Evolutionary conservation across 1,140 invertebrate genomes (phyloP).

Genomic region (Dinothrombium tinctorium): DNA sequence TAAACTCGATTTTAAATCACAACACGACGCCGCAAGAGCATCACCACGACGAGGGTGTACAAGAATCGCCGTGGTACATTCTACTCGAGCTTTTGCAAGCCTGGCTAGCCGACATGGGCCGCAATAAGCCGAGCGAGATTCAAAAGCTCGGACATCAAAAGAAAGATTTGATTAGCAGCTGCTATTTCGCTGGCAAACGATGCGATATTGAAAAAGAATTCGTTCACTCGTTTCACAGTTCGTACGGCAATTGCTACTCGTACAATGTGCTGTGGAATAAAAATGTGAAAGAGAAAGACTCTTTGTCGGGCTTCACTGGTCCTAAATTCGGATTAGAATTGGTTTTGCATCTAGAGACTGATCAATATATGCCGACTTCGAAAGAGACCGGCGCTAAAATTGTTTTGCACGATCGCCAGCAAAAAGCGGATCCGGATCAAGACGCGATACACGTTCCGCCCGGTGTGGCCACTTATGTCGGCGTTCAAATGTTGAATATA

Average conservation of each 20-base stretch:
- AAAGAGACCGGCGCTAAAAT: conserved; percentile 19
- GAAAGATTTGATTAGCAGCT: conserved; percentile 6
- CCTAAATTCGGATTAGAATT: conserved; percentile 18
- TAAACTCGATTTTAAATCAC: conserved; percentile 1
- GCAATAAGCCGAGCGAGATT: conserved; percentile 4
- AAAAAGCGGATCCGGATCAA: conserved; percentile 12
- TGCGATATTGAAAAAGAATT: conserved; percentile 5
- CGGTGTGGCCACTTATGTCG: conserved; percentile 12
- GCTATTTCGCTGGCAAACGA: conserved; percentile 9
- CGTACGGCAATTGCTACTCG: conserved; percentile 12
- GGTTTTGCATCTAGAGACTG: conserved; percentile 20
- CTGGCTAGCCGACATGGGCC: conserved; percentile 10
- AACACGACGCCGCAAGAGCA: background rate
- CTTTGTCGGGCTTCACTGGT: conserved; percentile 10
- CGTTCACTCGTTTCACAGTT: conserved; percentile 7
- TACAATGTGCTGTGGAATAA: conserved; percentile 6
- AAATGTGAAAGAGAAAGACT: background rate
- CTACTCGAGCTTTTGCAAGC: conserved; percentile 6
- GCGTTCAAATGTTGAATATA: conserved; percentile 12
- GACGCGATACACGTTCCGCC: conserved; percentile 12
- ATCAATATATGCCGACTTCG: conserved; percentile 19
- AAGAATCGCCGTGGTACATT: conserved; percentile 11
- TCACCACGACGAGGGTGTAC: too few relatives aligned
- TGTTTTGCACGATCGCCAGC: background rate
- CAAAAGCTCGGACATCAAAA: conserved; percentile 6